phyloP scores from a whole-genome alignment of 2,113 vertebrate species.

The Nycticebus coucang region DNA sequence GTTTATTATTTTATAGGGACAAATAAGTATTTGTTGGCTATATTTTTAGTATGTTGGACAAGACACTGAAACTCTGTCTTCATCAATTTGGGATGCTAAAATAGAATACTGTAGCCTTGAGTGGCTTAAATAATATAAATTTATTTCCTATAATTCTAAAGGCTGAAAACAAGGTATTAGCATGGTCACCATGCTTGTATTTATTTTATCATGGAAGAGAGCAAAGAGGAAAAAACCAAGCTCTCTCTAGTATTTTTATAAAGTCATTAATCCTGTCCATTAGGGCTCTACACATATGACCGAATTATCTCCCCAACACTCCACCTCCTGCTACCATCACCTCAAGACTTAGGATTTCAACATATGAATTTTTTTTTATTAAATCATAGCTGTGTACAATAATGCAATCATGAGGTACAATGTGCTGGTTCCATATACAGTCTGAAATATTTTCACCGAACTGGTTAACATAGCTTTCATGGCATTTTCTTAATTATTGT shows the following conservation, averaged over 20 bases:
- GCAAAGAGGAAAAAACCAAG: not conserved
- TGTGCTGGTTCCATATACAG: no score
- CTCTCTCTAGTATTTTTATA: not conserved
- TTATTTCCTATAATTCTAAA: not conserved
- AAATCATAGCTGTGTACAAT: no score
- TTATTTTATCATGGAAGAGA: not conserved
- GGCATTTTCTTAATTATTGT: no score
- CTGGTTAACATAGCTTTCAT: no score
- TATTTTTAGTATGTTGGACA: not conserved
- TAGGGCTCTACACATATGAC: not conserved
- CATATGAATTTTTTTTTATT: not conserved
- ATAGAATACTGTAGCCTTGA: not conserved
- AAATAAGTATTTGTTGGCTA: not conserved
- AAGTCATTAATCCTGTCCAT: not conserved
- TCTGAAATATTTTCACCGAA: no score
- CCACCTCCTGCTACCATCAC: not conserved
- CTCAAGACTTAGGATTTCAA: not conserved
- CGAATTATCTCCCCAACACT: not conserved
- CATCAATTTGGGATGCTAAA: not conserved
- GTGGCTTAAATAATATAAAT: not conserved
- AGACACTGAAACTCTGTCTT: not conserved
- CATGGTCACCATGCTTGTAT: not conserved
- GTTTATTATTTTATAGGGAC: not conserved
- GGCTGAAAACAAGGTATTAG: not conserved
- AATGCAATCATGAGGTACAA: no score